Percentiles rank a stretch among this genome's conserved stretches.
Conservation (phyloP, 2,797 vertebrate species). For the Danio aesculapii region DNA sequence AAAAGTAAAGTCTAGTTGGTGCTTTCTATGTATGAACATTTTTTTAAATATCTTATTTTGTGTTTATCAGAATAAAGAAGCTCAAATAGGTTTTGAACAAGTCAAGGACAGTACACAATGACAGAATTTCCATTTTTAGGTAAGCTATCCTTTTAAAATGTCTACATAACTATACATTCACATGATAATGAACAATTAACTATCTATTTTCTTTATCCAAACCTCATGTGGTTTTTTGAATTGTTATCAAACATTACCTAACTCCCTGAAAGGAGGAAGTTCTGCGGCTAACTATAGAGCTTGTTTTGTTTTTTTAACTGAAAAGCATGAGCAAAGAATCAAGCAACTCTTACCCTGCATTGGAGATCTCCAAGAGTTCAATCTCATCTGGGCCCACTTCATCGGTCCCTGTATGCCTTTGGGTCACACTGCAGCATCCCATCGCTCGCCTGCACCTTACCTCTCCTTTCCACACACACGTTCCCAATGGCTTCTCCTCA, state of each 20-base stretch:
- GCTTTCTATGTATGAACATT: too few species aligned
- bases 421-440: constrained; percentile 87
- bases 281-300: not conserved
- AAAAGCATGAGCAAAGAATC: not conserved
- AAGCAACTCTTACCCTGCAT: constrained; percentile 75
- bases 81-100: too few species aligned
- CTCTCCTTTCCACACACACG: constrained; percentile 19
- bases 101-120: too few species aligned
- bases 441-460: constrained; percentile 67
- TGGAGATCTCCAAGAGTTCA: constrained; percentile 79
- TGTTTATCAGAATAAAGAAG: too few species aligned
- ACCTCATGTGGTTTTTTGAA: not conserved
- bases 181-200: not conserved
- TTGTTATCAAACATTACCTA: constrained; percentile 36
- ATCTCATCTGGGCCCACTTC: constrained; percentile 84
- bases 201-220: not conserved
- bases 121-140: too few species aligned
- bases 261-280: constrained; percentile 49
- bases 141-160: too few species aligned
- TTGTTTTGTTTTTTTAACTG: not conserved
- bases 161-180: too few species aligned
- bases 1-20: too few species aligned
- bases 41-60: too few species aligned
- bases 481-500: constrained; percentile 59
- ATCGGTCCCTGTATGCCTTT: constrained; percentile 77